Conservation (phyloP, 2,797 vertebrate genomes). For the Poeciliopsis gracilis region DNA sequence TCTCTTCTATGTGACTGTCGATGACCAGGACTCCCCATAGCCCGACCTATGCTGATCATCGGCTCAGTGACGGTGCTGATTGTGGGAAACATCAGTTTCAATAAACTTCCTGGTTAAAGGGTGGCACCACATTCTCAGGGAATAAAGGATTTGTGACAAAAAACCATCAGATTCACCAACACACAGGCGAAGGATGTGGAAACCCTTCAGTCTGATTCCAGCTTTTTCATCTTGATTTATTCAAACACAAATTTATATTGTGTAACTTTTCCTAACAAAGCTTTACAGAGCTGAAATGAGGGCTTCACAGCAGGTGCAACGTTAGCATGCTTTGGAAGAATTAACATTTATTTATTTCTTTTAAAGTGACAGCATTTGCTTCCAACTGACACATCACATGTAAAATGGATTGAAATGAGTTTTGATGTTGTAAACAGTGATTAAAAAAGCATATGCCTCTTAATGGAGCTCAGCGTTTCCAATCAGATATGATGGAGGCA, state of each 20-base stretch:
- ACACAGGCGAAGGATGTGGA: neutral
- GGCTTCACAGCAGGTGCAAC: slow-evolving; percentile 27
- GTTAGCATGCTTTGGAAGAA: slow-evolving; percentile 51
- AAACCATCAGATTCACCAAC: neutral
- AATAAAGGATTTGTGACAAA: neutral
- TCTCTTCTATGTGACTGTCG: neutral
- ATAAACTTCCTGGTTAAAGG: neutral
- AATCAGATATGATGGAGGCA: slow-evolving; percentile 67
- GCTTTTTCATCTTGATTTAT: slow-evolving; percentile 38
- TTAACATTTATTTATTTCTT: slow-evolving; percentile 57
- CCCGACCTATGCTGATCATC: neutral
- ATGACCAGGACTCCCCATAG: neutral
- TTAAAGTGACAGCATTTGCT: neutral
- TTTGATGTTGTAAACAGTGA: slow-evolving; percentile 77
- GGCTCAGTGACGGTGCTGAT: neutral
- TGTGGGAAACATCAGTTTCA: neutral
- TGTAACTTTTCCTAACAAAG: slow-evolving; percentile 60
- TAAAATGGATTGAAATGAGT: slow-evolving; percentile 9
- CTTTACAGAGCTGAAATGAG: slow-evolving; percentile 73
- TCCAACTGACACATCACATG: neutral
- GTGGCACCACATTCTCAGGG: neutral
- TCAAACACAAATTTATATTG: slow-evolving; percentile 56
- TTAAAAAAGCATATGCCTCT: slow-evolving; percentile 77
- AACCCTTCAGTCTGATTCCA: neutral
- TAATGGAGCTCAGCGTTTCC: slow-evolving; percentile 67